Conservation (phyloP, 2,797 vertebrate genomes). For the Phalanger gymnotis region DNA sequence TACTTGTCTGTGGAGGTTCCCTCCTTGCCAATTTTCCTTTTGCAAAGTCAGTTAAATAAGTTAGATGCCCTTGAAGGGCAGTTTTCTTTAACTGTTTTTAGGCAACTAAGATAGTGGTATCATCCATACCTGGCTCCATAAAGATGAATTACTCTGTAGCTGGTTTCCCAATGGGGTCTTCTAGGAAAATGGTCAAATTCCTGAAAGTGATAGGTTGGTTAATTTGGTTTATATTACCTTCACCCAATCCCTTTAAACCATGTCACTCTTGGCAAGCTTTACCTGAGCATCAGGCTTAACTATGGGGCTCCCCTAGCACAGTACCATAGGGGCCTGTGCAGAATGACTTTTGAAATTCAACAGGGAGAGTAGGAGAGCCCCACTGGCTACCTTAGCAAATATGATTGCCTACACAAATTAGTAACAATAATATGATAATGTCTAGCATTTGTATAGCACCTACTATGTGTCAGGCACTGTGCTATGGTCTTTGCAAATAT, state of each 20-base stretch:
- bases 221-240: neutral
- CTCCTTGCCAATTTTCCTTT: accelerated
- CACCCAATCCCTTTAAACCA: neutral
- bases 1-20: neutral
- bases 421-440: too few species aligned
- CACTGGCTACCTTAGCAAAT: too few species aligned
- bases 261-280: neutral
- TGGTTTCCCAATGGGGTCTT: neutral
- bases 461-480: too few species aligned
- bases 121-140: neutral
- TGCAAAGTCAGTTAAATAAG: neutral
- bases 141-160: neutral
- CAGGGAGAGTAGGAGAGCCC: too few species aligned
- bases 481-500: too few species aligned
- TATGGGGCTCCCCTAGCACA: neutral
- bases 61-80: neutral
- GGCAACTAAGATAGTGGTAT: neutral
- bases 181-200: neutral
- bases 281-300: neutral
- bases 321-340: too few species aligned
- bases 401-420: too few species aligned
- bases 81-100: neutral
- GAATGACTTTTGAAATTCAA: too few species aligned
- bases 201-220: neutral
- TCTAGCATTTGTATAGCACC: too few species aligned